Percentiles rank a stretch among this genome's conserved stretches.
Evolutionary conservation across 1,140 invertebrate genomes (phyloP).

Genomic region (Latrodectus geometricus): DNA sequence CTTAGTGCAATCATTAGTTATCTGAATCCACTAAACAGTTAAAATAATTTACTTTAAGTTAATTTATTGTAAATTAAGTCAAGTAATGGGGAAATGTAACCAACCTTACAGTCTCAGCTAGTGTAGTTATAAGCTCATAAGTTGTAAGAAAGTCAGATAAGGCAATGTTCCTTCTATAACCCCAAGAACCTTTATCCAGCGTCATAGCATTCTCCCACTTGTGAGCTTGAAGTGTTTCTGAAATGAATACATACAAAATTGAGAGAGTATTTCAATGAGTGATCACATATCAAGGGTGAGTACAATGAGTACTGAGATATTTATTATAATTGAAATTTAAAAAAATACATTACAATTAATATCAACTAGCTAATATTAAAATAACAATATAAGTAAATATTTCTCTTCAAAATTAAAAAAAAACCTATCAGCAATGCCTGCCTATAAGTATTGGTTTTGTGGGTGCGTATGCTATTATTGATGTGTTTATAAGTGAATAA

Average conservation of each 20-base stretch:
- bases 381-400: too few relatives aligned
- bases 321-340: too few relatives aligned
- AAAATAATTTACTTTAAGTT: not conserved
- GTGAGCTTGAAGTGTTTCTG: conserved; percentile 73
- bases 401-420: too few relatives aligned
- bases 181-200: conserved; percentile 91
- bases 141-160: conserved; percentile 81
- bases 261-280: not conserved
- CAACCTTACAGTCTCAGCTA: conserved; percentile 74
- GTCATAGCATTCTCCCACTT: conserved; percentile 95
- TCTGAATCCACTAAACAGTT: not conserved
- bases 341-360: too few relatives aligned
- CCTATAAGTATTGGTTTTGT: too few relatives aligned
- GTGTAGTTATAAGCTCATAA: conserved; percentile 78
- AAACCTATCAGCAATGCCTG: too few relatives aligned
- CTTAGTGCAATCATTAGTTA: too few relatives aligned
- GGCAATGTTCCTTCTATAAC: conserved; percentile 81
- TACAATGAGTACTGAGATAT: not conserved
- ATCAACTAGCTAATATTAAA: too few relatives aligned
- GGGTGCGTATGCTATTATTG: too few relatives aligned
- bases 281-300: not conserved
- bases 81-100: not conserved
- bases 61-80: not conserved
- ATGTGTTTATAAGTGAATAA: too few relatives aligned
- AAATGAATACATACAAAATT: not conserved